A percentile compares a stretch with the other conserved stretches of the same genome.
Conservation (phyloP, 2,113 vertebrate genomes). For the Muntiacus reevesi region DNA sequence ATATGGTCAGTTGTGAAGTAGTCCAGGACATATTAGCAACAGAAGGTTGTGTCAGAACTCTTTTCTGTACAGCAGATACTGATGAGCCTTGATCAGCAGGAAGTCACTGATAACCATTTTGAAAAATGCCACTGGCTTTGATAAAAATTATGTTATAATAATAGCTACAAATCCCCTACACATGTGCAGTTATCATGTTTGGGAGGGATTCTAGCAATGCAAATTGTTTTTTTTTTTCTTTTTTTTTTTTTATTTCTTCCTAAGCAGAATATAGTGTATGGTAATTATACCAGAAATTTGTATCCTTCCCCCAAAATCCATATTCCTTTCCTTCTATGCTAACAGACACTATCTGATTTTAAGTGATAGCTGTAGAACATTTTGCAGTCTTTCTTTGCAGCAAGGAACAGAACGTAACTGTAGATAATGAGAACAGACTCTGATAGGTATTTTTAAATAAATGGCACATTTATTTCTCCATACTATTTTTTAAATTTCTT, state of each 20-base stretch:
- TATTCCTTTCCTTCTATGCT: neutral
- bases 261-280: neutral
- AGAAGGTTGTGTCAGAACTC: slow-evolving; percentile 45
- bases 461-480: neutral
- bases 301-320: neutral
- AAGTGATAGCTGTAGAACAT: neutral
- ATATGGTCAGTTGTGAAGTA: neutral
- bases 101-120: slow-evolving; percentile 14
- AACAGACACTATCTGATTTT: neutral
- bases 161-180: slow-evolving; percentile 25
- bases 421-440: neutral
- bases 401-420: neutral
- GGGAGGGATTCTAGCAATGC: neutral
- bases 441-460: neutral
- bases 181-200: neutral
- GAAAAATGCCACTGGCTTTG: slow-evolving; percentile 8
- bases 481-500: neutral
- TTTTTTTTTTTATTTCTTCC: neutral
- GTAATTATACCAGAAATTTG: neutral
- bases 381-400: neutral
- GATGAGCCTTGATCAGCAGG: neutral
- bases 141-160: slow-evolving; percentile 49
- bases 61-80: slow-evolving; percentile 2
- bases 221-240: neutral
- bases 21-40: neutral